Evolutionary conservation across 53 echinoderm and acorn worm species (phyloP).

Genomic region (Luidia sarsii): DNA sequence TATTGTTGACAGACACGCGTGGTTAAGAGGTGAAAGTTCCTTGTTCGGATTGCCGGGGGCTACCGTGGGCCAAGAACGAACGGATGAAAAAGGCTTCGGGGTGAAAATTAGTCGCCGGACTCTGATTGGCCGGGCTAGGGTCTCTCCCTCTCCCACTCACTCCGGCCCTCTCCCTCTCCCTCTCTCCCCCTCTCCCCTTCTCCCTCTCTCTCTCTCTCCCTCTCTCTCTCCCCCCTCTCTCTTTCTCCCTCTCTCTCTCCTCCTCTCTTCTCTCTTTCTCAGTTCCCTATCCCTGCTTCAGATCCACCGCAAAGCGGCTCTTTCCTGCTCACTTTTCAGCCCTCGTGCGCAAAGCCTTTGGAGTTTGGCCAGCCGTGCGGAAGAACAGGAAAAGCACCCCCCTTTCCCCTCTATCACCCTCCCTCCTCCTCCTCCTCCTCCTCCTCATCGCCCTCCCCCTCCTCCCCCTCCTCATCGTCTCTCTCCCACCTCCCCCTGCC

Average conservation of each 20-base stretch:
- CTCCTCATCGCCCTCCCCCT: too few relatives aligned
- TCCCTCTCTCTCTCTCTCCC: too few relatives aligned
- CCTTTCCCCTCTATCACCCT: background rate
- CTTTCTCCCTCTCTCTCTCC: too few relatives aligned
- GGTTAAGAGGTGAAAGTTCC: constrained; percentile 19
- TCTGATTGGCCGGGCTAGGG: constrained; percentile 31
- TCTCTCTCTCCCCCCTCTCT: too few relatives aligned
- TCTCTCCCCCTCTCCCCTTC: background rate
- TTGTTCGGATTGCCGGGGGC: background rate
- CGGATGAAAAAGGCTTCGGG: constrained; percentile 2
- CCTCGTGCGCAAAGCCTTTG: constrained; percentile 38
- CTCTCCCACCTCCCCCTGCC: too few relatives aligned
- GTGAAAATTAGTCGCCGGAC: constrained; percentile 24
- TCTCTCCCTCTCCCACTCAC: background rate
- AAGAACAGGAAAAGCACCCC: constrained; percentile 29
- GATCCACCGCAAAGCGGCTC: too few relatives aligned
- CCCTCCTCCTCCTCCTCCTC: too few relatives aligned
- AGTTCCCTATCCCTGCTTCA: too few relatives aligned
- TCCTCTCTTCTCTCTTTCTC: too few relatives aligned
- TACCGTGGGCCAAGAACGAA: background rate
- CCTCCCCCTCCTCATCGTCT: too few relatives aligned
- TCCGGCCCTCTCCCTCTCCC: too few relatives aligned
- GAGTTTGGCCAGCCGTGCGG: constrained; percentile 33
- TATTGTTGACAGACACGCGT: constrained; percentile 8
- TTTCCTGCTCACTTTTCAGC: background rate